Percentiles rank a stretch among this genome's conserved stretches.
Conservation (phyloP, 2,113 vertebrate species). For the Coptodon rendalli region DNA sequence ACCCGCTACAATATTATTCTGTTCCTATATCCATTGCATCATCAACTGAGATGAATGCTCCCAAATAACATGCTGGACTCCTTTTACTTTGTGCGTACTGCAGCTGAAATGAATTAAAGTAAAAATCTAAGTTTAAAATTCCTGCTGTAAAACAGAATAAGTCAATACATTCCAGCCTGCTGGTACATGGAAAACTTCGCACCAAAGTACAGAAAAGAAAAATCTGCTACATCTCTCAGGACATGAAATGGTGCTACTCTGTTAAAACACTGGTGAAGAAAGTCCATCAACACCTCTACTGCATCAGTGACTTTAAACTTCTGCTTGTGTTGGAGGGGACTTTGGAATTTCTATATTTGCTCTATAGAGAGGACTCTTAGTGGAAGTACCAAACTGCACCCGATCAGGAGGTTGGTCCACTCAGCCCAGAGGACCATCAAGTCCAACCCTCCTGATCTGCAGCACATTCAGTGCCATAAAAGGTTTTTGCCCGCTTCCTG, state of each 20-base stretch:
- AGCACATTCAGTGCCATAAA: not conserved
- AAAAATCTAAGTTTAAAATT: not conserved
- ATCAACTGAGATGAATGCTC: not conserved
- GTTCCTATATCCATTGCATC: not conserved
- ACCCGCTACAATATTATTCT: not conserved
- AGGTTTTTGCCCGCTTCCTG: fast-evolving
- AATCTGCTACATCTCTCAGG: not conserved
- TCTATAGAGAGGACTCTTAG: not conserved
- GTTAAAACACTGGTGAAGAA: not conserved
- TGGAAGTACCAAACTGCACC: not conserved
- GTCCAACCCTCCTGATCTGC: not conserved
- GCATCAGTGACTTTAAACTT: not conserved
- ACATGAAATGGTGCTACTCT: not conserved
- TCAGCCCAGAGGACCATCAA: not conserved
- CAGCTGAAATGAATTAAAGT: not conserved
- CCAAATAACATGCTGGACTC: not conserved
- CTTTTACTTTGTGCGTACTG: not conserved
- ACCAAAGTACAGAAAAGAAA: not conserved
- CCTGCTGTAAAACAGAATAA: not conserved
- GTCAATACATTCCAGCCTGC: not conserved
- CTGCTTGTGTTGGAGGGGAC: not conserved
- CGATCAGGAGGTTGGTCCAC: not conserved
- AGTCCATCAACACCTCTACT: not conserved
- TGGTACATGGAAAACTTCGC: not conserved
- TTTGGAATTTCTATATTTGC: not conserved